phyloP scores from a whole-genome alignment of 2,888 invertebrate genomes.

The Nomada lathburiana region DNA sequence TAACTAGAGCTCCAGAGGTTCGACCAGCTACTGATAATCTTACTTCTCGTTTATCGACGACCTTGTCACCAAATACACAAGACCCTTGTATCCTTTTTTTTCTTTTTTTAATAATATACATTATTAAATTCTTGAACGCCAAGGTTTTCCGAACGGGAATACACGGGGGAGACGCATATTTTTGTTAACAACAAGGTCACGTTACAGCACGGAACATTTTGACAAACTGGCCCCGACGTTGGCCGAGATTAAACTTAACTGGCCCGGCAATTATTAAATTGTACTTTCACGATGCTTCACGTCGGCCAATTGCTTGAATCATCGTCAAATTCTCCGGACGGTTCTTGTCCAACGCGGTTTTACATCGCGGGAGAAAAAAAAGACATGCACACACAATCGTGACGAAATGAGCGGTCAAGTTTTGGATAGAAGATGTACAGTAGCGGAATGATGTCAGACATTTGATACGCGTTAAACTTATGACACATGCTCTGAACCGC shows the following conservation, averaged over 20 bases:
- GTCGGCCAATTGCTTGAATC: neutral
- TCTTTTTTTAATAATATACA: neutral
- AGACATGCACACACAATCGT: too few relatives aligned
- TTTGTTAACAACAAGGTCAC: slow-evolving; percentile 1
- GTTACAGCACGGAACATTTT: neutral
- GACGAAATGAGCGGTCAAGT: too few relatives aligned
- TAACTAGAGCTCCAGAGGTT: slow-evolving; percentile 29
- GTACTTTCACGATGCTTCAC: slow-evolving; percentile 28
- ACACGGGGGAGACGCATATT: too few relatives aligned
- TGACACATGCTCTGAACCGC: too few relatives aligned
- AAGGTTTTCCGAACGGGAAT: neutral
- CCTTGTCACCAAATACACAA: slow-evolving; percentile 29
- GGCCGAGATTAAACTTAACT: slow-evolving; percentile 22
- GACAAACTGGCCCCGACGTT: slow-evolving; percentile 7
- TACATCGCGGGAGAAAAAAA: too few relatives aligned
- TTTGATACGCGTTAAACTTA: neutral
- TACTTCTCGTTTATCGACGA: neutral
- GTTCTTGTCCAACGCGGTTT: neutral
- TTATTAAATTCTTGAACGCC: neutral
- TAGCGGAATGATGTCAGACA: neutral
- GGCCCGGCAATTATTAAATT: slow-evolving; percentile 38
- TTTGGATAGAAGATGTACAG: neutral
- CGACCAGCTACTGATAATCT: slow-evolving; percentile 28
- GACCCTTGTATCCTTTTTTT: neutral
- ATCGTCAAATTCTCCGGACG: neutral